Evolutionary conservation across 2,113 vertebrate genomes (phyloP), one percentile per base, ranked within the genome.

Genomic region (Danionella cerebrum): DNA sequence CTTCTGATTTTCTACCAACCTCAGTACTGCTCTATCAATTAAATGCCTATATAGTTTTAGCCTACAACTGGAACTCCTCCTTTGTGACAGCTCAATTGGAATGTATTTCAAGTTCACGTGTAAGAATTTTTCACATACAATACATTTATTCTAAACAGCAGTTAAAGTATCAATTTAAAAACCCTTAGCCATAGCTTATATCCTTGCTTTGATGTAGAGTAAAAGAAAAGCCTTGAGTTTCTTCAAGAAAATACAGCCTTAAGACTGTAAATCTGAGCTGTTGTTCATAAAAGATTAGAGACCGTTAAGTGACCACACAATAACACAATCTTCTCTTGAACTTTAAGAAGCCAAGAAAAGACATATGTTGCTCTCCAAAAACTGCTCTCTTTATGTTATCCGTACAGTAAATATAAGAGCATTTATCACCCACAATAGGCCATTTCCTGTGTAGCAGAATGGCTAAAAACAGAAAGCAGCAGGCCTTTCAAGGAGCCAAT

Each of bases 31-130:
- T 65, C 70, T 78, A 79, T 87, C 84, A 85, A 83, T 87, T 87
- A 81, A 84, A 83, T 65, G 75, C 73, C 41, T 67, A 69, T 79
- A 79, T 83, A 70, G n/a, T n/a, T n/a, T n/a, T n/a, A n/a, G n/a
- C n/a, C n/a, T n/a, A n/a, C n/a, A n/a, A n/a, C n/a, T n/a, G n/a
- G n/a, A n/a, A n/a, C n/a, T n/a, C n/a, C n/a, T 84, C 82, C 78
- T 81, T 80, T 73, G 64, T 72, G 75, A 84, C 78, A 83, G 88
- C 84, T 83, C 84, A 35, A 78, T 76, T 80, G 84, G 78, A 84
- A 87, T 87, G 87, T 86, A 81, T 82, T 85, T 87, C 79, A n/a
- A n/a, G n/a, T n/a, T n/a, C n/a, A n/a, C n/a, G n/a, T n/a, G n/a
- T n/a, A n/a, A n/a, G n/a, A n/a, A n/a, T n/a, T n/a, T n/a, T n/a